These are phyloP conservation scores for Nyleta sp. DNA, from an alignment of 2,888 invertebrate genomes.

Conservation along the genomic window DNA sequence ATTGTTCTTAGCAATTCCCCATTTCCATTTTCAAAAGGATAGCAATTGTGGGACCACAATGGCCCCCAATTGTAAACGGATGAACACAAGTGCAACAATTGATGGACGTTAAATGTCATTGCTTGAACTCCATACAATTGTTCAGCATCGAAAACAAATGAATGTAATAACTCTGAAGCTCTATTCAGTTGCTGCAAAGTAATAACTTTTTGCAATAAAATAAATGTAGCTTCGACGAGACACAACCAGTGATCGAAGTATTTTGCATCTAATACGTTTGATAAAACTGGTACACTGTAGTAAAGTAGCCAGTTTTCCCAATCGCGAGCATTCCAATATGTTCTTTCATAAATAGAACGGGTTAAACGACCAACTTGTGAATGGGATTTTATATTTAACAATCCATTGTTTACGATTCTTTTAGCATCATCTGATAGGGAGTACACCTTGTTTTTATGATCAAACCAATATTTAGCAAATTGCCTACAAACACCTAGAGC, in stretches of 20 bases:
- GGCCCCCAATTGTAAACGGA: slow-evolving; percentile 20
- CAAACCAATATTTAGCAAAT: slow-evolving; percentile 6
- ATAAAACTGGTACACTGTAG: slow-evolving; percentile 12
- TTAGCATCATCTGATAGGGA: background rate
- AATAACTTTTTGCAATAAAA: slow-evolving; percentile 7
- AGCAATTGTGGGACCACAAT: slow-evolving; percentile 15
- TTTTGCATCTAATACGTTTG: background rate
- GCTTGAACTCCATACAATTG: slow-evolving; percentile 3
- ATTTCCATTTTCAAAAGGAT: slow-evolving; percentile 22
- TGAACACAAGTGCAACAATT: slow-evolving; percentile 2
- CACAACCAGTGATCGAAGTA: slow-evolving; percentile 7
- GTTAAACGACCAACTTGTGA: slow-evolving; percentile 19
- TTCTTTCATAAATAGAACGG: background rate
- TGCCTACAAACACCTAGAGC: slow-evolving; percentile 8
- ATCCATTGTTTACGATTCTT: background rate
- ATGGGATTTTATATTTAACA: slow-evolving; percentile 10
- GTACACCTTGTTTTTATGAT: background rate
- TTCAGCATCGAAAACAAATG: slow-evolving; percentile 8
- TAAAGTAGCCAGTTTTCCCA: slow-evolving; percentile 27
- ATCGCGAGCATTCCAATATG: slow-evolving; percentile 26
- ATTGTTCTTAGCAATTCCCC: slow-evolving; percentile 10
- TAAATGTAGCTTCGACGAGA: background rate
- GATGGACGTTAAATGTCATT: slow-evolving; percentile 23
- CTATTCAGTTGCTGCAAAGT: background rate
- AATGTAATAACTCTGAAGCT: background rate